Evolutionary conservation across 2,888 invertebrate genomes (phyloP), one percentile per base, ranked within the genome.

Genomic region (Itoplectis maculator): DNA sequence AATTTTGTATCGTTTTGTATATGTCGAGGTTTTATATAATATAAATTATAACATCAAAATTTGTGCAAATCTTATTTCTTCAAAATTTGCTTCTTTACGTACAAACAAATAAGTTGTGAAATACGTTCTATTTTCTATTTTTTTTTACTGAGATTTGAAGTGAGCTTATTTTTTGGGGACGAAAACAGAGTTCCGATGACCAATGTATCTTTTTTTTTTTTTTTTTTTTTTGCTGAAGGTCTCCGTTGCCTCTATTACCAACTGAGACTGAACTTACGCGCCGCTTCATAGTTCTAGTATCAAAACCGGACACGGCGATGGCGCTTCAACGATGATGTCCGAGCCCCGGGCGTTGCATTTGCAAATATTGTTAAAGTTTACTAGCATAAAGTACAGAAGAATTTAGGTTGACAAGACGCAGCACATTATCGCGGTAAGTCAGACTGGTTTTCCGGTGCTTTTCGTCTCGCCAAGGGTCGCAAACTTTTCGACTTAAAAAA

Each of bases 281-380:
- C 2, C 9, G 35, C 35, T 15, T 6, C 13, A 29, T 35, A 35
- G n/a, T 7, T n/a, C n/a, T 6, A 23, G 54, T 54, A 23, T 11
- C 54, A 11, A 11, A 54, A 54, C 11, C 18, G 5, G n/a, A 2
- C 18, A 59, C 35, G 29, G n/a, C 13, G 29, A 35, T 35, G 56
- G 56, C 56, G 56, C 35, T 59, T 59, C 15, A n/a, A 35, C 29
- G 59, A 35, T 3, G 11, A 59, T 59, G 59, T 35, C 15, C 29
- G 35, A 59, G 9, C 13, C 37, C 18, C 49, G 47, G 29, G 47
- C n/a, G 18, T 59, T 73, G 73, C 61, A 61, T n/a, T 73, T 35
- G 47, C 45, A 61, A 73, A 68, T 82, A 54, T 79, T 69, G 63
- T 82, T 82, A 73, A 76, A 77, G 18, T 49, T 63, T 42, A 63